phyloP scores from a whole-genome alignment of 2,888 invertebrate genomes.

The Protonemura montana region DNA sequence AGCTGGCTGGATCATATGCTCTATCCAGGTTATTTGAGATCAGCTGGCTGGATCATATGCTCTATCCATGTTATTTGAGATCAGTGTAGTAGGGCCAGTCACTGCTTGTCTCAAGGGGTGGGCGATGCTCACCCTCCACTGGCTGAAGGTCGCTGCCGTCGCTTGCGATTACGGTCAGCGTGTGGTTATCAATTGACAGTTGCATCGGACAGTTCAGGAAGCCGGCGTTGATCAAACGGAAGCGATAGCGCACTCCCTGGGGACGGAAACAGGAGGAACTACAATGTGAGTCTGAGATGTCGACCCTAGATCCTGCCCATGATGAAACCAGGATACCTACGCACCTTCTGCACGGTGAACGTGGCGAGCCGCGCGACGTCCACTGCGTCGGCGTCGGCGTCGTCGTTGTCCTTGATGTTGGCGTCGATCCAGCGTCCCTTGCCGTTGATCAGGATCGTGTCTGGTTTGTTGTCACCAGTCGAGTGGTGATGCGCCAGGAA shows the following conservation, averaged over 20 bases:
- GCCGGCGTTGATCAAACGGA: conserved; percentile 84
- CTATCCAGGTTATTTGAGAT: no score
- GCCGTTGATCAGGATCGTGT: conserved; percentile 83
- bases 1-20: no score
- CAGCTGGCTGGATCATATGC: no score
- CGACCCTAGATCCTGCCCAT: no score
- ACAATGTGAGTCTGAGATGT: no score
- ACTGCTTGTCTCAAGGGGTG: no score
- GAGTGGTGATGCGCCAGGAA: conserved; percentile 88
- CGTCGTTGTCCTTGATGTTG: no score
- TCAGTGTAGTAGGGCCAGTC: no score
- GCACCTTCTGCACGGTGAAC: conserved; percentile 73
- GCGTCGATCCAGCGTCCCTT: conserved; percentile 67
- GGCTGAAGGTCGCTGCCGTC: conserved; percentile 83
- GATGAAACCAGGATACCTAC: no score
- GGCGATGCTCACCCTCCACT: conserved; percentile 67
- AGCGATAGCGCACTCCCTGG: conserved; percentile 77
- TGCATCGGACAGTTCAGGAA: conserved; percentile 88
- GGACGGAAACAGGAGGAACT: no score
- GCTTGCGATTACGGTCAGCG: conserved; percentile 76
- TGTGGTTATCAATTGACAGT: conserved; percentile 83
- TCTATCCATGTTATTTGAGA: no score
- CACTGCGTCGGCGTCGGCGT: no score
- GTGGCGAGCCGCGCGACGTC: conserved; percentile 63
- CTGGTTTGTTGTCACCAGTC: conserved; percentile 81